Base-by-base conservation (phyloP, 2,113 vertebrate species). In the Pterocles orientalis region DNA sequence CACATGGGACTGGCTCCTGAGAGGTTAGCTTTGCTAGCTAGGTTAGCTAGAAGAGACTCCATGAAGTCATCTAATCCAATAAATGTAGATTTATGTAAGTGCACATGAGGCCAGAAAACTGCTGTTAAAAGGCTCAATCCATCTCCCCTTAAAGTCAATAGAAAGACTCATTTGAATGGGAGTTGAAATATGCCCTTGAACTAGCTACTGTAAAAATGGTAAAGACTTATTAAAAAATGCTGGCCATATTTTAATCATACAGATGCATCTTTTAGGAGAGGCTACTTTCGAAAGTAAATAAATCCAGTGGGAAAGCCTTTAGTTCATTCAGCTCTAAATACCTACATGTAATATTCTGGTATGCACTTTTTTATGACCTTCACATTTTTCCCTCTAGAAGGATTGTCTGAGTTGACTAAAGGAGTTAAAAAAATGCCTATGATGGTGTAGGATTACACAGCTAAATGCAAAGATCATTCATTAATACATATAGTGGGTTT, bases 321-420 rank as follows among this genome's bases (percentile, higher is more conserved):
- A 34, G 48, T 50, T 94, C 60, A 28, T 78, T 91, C 60, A 73
- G 45, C 45, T 86, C 56, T 60, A 25, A 82, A 89, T 68, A 82
- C 36, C 65, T 91, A 39, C 60, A 33, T 60, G 50, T 36, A 81
- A 58, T 53, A 71, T 60, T 78, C 69, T 86, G 88, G 76, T 79
- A 94, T 73, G 81, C 18, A 23, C 56, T 86, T 73, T 91, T 93
- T 93, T 85, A 89, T 54, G 76, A 73, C 50, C 61, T 73, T 75
- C 60, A 28, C 65, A 79, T 95, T 89, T 95, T 95, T 75, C 71
- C 56, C 45, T 69, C 56, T 78, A 82, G 70, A 82, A 94, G 53
- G 70, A 82, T 47, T 82, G 76, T 92, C 71, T 75, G 81, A 92
- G 50, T 69, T 86, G 60, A 79, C 81, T 75, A 60, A 79, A 89